These are phyloP conservation scores for Tanytarsus gracilentus DNA, from an alignment of 2,888 invertebrate species.

Conservation along the genomic window DNA sequence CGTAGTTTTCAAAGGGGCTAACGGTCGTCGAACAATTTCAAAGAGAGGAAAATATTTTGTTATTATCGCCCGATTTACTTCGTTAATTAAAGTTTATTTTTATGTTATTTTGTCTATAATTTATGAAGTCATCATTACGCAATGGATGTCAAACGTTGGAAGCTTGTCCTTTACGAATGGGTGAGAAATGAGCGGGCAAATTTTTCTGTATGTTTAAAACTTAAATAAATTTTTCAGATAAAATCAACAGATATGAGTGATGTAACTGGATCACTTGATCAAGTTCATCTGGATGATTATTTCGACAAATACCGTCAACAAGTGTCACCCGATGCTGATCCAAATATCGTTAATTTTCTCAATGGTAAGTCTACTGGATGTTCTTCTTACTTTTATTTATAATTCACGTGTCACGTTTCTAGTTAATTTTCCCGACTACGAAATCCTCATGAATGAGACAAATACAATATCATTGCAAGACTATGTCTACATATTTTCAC, in stretches of 20 bases:
- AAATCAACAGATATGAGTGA: constrained; percentile 7
- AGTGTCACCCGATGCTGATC: constrained; percentile 10
- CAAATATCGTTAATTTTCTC: constrained; percentile 34
- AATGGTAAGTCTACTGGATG: constrained; percentile 33
- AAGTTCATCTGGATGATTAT: constrained; percentile 38
- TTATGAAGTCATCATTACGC: not conserved
- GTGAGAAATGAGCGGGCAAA: not conserved
- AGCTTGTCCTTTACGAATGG: constrained; percentile 15
- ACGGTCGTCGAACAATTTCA: no score
- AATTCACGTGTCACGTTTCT: not conserved
- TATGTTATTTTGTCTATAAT: not conserved
- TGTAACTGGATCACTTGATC: constrained; percentile 34
- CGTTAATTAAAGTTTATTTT: no score
- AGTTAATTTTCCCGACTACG: constrained; percentile 38
- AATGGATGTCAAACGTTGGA: constrained; percentile 13
- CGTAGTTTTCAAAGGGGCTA: no score
- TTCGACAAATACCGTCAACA: constrained; percentile 33
- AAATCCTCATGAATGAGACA: constrained; percentile 34
- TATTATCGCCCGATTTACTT: no score
- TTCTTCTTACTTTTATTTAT: not conserved
- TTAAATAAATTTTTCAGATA: not conserved
- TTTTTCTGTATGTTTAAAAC: not conserved
- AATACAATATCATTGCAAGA: constrained; percentile 35
- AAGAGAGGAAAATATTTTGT: no score
- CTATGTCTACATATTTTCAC: constrained; percentile 38